Evolutionary conservation across 2,888 invertebrate species (phyloP).

Genomic region (Nomada ferruginata): DNA sequence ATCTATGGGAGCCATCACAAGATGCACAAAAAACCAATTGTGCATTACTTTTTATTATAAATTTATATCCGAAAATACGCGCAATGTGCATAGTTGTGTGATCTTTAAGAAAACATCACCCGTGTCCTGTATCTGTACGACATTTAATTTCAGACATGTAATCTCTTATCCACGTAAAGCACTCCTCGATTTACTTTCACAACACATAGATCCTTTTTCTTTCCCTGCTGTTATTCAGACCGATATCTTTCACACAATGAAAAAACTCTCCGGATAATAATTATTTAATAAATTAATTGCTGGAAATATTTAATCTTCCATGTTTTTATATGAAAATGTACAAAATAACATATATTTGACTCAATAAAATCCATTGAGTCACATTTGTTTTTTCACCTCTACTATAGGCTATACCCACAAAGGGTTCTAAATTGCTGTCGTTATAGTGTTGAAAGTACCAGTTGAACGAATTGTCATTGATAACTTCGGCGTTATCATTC

Average conservation of each 20-base stretch:
- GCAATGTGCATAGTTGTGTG: slow-evolving; percentile 9
- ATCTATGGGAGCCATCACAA: slow-evolving; percentile 1
- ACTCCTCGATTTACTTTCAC: slow-evolving; percentile 6
- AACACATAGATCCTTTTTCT: slow-evolving; percentile 1
- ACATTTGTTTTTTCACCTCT: slow-evolving; percentile 25
- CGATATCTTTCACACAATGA: slow-evolving; percentile 5
- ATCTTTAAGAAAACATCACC: slow-evolving; percentile 17
- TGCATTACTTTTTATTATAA: slow-evolving; percentile 24
- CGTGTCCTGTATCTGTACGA: slow-evolving; percentile 40
- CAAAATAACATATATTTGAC: slow-evolving; percentile 54
- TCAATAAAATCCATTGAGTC: slow-evolving; percentile 54
- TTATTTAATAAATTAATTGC: slow-evolving; percentile 27
- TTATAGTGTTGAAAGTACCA: slow-evolving; percentile 96
- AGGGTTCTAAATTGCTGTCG: slow-evolving; percentile 86
- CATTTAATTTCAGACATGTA: slow-evolving; percentile 34
- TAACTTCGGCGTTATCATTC: slow-evolving; percentile 84
- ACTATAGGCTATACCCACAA: slow-evolving; percentile 79
- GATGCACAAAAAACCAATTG: slow-evolving; percentile 8
- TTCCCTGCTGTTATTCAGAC: not conserved
- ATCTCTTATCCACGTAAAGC: slow-evolving; percentile 27
- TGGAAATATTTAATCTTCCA: slow-evolving; percentile 19
- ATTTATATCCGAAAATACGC: slow-evolving; percentile 9
- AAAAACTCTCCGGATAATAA: not conserved
- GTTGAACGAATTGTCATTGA: slow-evolving; percentile 87
- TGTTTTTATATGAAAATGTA: slow-evolving; percentile 44